These are phyloP conservation scores for Alosa sapidissima DNA, from an alignment of 2,797 vertebrate species.

Conservation along the genomic window DNA sequence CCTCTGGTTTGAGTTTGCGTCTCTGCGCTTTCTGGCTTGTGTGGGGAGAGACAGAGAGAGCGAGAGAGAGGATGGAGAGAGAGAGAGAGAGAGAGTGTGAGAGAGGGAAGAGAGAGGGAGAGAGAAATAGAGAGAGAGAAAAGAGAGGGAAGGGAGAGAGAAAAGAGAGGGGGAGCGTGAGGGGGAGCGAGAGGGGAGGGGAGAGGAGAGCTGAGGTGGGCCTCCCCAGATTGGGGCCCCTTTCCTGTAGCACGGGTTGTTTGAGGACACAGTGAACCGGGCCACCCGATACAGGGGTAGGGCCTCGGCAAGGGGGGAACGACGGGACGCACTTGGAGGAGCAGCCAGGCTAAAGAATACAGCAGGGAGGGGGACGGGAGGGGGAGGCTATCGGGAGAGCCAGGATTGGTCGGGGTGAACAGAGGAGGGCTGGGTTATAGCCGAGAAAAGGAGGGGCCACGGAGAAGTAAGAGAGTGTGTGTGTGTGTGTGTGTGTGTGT, in stretches of 20 bases:
- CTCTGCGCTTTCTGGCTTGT: constrained; percentile 6
- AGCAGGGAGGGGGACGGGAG: constrained; percentile 62
- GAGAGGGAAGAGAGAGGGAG: neutral
- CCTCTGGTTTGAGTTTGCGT: constrained; percentile 22
- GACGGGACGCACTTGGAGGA: constrained; percentile 70
- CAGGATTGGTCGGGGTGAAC: constrained; percentile 59
- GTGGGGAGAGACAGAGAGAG: neutral
- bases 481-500: no score
- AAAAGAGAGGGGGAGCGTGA: constrained; percentile 28
- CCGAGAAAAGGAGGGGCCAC: constrained; percentile 45
- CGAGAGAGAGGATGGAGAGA: neutral
- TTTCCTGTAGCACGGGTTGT: constrained; percentile 80
- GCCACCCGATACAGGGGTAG: constrained; percentile 76
- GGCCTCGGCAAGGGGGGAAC: constrained; percentile 72
- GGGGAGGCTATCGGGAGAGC: constrained; percentile 45
- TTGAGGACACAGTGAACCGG: constrained; percentile 82
- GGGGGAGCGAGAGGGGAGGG: neutral
- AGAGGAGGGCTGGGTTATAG: constrained; percentile 54
- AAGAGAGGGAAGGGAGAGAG: constrained; percentile 39
- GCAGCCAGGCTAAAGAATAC: constrained; percentile 69
- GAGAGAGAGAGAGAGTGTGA: neutral
- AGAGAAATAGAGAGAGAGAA: neutral
- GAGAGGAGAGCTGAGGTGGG: constrained; percentile 64
- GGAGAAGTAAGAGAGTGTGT: constrained; percentile 26
- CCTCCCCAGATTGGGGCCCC: constrained; percentile 75